Percentiles rank a stretch among this genome's conserved stretches.
Conservation (phyloP, 2,113 vertebrate genomes). For the Dunckerocampus dactyliophorus region DNA sequence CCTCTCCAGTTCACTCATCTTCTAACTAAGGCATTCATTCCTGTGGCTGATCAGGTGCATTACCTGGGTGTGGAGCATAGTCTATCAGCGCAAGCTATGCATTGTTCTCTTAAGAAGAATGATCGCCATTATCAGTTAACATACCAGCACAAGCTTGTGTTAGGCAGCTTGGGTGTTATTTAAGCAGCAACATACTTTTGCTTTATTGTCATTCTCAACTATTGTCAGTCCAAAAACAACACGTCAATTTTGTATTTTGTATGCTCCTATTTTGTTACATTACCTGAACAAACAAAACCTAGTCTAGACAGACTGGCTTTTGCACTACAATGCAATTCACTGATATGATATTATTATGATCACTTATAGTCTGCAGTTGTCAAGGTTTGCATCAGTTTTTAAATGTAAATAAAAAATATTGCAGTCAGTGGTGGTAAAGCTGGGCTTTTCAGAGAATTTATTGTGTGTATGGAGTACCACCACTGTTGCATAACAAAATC, state of each 20-base stretch:
- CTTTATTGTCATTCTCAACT: too few relatives aligned
- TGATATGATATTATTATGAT: neutral
- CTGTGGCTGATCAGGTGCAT: slow-evolving; percentile 27
- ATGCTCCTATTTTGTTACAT: too few relatives aligned
- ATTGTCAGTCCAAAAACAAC: neutral
- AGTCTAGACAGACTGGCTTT: neutral
- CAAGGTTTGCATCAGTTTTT: neutral
- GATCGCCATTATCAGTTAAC: slow-evolving; percentile 5
- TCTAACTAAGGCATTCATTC: slow-evolving; percentile 28
- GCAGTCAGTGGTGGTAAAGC: neutral
- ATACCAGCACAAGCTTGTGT: slow-evolving; percentile 24
- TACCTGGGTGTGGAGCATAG: slow-evolving; percentile 43
- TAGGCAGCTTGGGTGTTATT: slow-evolving; percentile 7
- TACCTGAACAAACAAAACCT: neutral
- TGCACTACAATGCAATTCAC: neutral
- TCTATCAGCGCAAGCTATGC: slow-evolving; percentile 5
- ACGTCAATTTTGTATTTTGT: neutral
- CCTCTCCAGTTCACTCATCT: neutral
- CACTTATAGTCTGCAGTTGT: neutral
- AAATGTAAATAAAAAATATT: neutral
- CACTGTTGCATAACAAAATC: slow-evolving; percentile 36
- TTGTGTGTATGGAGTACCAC: slow-evolving; percentile 11
- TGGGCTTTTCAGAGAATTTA: slow-evolving; percentile 16
- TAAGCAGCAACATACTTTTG: slow-evolving; percentile 3
- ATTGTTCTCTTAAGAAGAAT: slow-evolving; percentile 43